A percentile compares a stretch with the other conserved stretches of the same genome.
phyloP scores from a whole-genome alignment of 1,140 invertebrate genomes.

The Drosophila punjabiensis region DNA sequence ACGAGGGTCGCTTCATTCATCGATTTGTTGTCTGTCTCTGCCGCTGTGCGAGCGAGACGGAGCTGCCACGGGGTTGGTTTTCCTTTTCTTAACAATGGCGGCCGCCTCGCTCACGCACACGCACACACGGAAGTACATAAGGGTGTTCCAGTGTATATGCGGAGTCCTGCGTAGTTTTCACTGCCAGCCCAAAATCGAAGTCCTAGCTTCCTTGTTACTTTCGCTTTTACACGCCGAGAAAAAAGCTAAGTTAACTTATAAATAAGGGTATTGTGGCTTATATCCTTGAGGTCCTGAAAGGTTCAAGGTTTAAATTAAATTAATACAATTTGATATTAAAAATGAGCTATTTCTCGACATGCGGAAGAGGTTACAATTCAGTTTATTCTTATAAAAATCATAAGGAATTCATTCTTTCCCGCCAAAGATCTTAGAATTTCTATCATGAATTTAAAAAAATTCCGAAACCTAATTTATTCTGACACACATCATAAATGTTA shows the following conservation, averaged over 20 bases:
- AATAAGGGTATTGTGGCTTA: neutral
- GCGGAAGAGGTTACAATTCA: neutral
- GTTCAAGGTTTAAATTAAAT: neutral
- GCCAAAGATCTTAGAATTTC: neutral
- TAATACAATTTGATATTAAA: neutral
- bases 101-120: slow-evolving; percentile 29
- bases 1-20: slow-evolving; percentile 73
- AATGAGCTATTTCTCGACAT: neutral
- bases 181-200: slow-evolving; percentile 45
- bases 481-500: neutral
- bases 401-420: neutral
- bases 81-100: slow-evolving; percentile 68
- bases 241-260: neutral
- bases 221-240: slow-evolving; percentile 56
- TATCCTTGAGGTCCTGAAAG: neutral
- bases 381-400: neutral
- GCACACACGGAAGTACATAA: slow-evolving; percentile 59
- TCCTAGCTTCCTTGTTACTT: slow-evolving; percentile 69
- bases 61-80: slow-evolving; percentile 64
- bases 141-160: slow-evolving; percentile 17
- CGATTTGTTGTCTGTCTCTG: slow-evolving; percentile 77
- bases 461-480: neutral
- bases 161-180: slow-evolving; percentile 47
- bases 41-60: slow-evolving; percentile 64
- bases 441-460: neutral